Evolutionary conservation across 2,797 vertebrate species (phyloP).

Genomic region (Melanotaenia pygmaea): DNA sequence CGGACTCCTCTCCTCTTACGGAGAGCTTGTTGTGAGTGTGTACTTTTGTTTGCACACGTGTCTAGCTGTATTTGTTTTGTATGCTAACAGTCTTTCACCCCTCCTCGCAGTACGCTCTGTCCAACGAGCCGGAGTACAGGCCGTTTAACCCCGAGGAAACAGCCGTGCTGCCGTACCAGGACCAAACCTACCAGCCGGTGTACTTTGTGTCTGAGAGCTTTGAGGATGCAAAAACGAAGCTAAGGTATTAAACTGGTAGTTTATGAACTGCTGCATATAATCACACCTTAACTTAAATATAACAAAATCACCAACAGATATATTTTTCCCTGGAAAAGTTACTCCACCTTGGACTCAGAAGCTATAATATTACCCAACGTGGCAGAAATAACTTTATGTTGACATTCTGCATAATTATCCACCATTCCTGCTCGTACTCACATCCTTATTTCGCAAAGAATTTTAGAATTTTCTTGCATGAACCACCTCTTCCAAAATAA

Average conservation of each 20-base stretch:
- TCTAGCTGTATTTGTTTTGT: neutral
- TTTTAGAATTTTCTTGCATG: neutral
- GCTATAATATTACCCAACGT: neutral
- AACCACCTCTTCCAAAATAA: too few species aligned
- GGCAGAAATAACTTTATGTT: neutral
- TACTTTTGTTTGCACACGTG: neutral
- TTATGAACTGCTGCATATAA: neutral
- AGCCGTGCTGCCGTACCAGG: slow-evolving; percentile 85
- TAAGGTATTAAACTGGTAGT: slow-evolving; percentile 71
- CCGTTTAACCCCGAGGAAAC: slow-evolving; percentile 84
- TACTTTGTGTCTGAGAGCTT: slow-evolving; percentile 91
- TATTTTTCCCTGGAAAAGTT: neutral
- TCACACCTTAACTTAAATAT: neutral
- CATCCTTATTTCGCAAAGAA: neutral
- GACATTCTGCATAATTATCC: neutral
- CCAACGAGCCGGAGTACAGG: slow-evolving; percentile 85
- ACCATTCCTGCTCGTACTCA: neutral
- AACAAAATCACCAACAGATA: too few species aligned
- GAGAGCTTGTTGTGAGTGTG: slow-evolving; percentile 83
- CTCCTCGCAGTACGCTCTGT: slow-evolving; percentile 82
- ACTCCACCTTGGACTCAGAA: neutral
- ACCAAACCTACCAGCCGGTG: slow-evolving; percentile 86
- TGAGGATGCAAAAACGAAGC: slow-evolving; percentile 86
- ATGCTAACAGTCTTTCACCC: neutral
- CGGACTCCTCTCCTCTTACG: slow-evolving; percentile 86